Base-by-base conservation (phyloP, 2,113 vertebrate species). In the Toxotes chatareus region DNA sequence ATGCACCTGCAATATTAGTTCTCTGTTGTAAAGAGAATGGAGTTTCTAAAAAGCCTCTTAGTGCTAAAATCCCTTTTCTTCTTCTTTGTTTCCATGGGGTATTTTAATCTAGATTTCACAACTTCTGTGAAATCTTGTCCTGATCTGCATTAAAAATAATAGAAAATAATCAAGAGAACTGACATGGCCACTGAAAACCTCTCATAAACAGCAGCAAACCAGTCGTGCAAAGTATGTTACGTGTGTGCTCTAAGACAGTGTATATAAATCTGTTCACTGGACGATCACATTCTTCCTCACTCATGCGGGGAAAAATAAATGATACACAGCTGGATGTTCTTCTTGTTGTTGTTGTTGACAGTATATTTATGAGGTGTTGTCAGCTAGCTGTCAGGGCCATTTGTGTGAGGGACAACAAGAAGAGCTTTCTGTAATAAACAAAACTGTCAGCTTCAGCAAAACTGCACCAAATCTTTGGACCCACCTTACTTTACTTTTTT, bases 401-500 rank as follows among this genome's bases (percentile, higher is more conserved):
- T 74, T 13, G 34, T 49, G 53, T 74, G 47, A 60, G 27, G 12
- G 49, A 71, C 69, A 63, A 68, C 21, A 67, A 67, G 34, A 68
- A 59, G 34, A 80, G 53, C 40, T 81, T 36, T 81, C 21, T 7
- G 27, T 14, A 44, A 57, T 21, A 75, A 68, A 73, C 14, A 61
- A 49, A 82, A 57, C 8, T 11, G 44, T 74, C 38, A 38, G 0
- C 57, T 69, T 72, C 73, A 65, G 82, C 34, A 79, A 60, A 86
- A 65, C 47, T 36, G 42, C 7, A 53, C 53, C 32, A 40, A 59
- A 62, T 61, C 6, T 67, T 40, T 2, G 9, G 53, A 42, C 32
- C 51, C 46, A 16, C 62, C 7, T 13, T 27, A 61, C 38, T 40
- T 7, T 55, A n/a, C 53, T 2, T 76, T 62, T 36, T 36, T 11